Evolutionary conservation across 2,888 invertebrate genomes (phyloP).

Genomic region (Clanis bilineata): DNA sequence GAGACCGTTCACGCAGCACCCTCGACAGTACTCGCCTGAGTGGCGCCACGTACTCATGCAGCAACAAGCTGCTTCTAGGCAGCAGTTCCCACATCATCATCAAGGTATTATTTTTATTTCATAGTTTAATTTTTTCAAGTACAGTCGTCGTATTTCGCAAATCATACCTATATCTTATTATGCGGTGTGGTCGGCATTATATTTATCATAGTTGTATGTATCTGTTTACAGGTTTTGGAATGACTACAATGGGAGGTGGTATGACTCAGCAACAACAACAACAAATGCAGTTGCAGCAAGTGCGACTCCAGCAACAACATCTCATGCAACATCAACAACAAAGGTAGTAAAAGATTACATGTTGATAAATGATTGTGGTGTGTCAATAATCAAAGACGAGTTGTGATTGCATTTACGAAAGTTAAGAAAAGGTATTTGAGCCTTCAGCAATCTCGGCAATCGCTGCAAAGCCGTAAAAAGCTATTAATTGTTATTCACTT

Average conservation of each 20-base stretch:
- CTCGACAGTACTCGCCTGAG: slow-evolving; percentile 72
- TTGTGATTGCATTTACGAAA: too few species aligned
- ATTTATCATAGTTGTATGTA: neutral
- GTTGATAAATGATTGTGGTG: too few species aligned
- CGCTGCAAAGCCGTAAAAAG: too few species aligned
- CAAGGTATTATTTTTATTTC: slow-evolving; percentile 60
- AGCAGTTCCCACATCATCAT: slow-evolving; percentile 75
- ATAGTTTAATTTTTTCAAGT: too few species aligned
- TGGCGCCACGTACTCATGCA: slow-evolving; percentile 83
- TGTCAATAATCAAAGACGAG: too few species aligned
- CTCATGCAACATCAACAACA: slow-evolving; percentile 84
- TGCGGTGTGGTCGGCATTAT: too few species aligned
- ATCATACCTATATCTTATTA: too few species aligned
- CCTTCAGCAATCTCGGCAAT: too few species aligned
- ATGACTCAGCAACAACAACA: slow-evolving; percentile 76
- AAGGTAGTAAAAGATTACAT: too few species aligned
- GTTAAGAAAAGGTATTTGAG: too few species aligned
- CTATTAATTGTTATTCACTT: too few species aligned
- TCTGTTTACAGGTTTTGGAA: slow-evolving; percentile 47
- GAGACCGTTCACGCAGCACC: slow-evolving; percentile 58
- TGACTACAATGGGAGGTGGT: slow-evolving; percentile 61
- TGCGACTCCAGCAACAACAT: slow-evolving; percentile 78
- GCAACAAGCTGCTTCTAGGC: slow-evolving; percentile 69
- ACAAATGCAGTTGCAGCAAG: slow-evolving; percentile 84
- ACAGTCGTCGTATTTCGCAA: too few species aligned